Conservation (phyloP, 1,140 invertebrate species). For the Melitaea cinxia region DNA sequence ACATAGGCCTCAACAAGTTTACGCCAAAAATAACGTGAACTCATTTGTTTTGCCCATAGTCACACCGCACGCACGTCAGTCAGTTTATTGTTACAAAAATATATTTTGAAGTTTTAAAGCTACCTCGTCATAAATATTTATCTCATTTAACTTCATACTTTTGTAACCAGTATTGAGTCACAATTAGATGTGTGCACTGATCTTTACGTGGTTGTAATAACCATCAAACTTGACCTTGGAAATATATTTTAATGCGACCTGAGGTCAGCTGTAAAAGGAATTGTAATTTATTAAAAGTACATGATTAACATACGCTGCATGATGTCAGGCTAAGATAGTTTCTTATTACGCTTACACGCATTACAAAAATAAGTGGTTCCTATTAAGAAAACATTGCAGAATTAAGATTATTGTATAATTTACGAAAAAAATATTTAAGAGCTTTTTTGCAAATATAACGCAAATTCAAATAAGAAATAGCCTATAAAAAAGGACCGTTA, state of each 20-base stretch:
- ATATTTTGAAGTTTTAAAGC: neutral
- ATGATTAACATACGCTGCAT: neutral
- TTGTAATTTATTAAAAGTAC: neutral
- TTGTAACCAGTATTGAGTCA: constrained; percentile 7
- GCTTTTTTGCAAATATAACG: no score
- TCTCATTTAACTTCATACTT: neutral
- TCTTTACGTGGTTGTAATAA: constrained; percentile 22
- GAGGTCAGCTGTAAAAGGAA: constrained; percentile 36
- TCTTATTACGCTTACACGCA: neutral
- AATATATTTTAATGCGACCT: constrained; percentile 17
- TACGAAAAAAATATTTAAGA: no score
- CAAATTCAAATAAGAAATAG: no score
- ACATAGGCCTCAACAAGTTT: no score
- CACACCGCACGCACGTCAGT: no score
- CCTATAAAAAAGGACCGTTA: neutral
- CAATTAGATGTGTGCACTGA: constrained; percentile 12
- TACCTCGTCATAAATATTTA: neutral
- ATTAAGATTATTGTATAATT: no score
- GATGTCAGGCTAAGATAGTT: neutral
- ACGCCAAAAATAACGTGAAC: no score
- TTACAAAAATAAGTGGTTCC: neutral
- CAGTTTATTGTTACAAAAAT: neutral
- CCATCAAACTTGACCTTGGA: constrained; percentile 28
- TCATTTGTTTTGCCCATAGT: no score
- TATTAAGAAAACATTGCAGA: neutral